Percentiles rank a stretch among this genome's conserved stretches.
Evolutionary conservation across 2,113 vertebrate species (phyloP).

Genomic region (Gnathonemus longibarbis): DNA sequence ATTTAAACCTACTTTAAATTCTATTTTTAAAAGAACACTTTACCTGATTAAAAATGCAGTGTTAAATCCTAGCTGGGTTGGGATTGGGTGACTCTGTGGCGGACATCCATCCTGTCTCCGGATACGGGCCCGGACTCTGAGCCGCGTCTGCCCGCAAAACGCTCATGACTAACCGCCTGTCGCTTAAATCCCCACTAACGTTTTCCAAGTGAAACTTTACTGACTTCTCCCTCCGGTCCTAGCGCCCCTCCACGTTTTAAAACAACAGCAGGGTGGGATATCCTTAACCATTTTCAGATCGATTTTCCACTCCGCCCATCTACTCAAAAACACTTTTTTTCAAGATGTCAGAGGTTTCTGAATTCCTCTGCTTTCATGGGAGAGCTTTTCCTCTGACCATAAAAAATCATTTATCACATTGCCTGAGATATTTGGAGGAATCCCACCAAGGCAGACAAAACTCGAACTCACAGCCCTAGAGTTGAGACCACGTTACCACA

Average conservation of each 20-base stretch:
- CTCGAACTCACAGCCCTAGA: not conserved
- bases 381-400: not conserved
- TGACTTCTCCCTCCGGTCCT: slow-evolving; percentile 41
- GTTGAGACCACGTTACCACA: not conserved
- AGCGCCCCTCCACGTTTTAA: slow-evolving; percentile 32
- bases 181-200: not conserved
- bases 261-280: not conserved
- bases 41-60: slow-evolving; percentile 7
- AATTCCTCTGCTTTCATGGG: not conserved
- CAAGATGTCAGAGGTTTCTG: not conserved
- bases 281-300: not conserved
- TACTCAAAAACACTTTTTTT: not conserved
- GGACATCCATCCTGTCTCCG: not conserved
- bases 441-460: not conserved
- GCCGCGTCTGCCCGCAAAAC: not conserved
- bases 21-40: not conserved
- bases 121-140: not conserved
- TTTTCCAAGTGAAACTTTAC: not conserved
- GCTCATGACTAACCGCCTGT: not conserved
- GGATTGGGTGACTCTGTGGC: not conserved
- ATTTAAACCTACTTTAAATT: not conserved
- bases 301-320: not conserved
- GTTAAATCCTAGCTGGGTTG: not conserved
- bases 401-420: not conserved
- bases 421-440: not conserved